Evolutionary conservation across 1,140 invertebrate species (phyloP).

Genomic region (Adoxophyes honmai): DNA sequence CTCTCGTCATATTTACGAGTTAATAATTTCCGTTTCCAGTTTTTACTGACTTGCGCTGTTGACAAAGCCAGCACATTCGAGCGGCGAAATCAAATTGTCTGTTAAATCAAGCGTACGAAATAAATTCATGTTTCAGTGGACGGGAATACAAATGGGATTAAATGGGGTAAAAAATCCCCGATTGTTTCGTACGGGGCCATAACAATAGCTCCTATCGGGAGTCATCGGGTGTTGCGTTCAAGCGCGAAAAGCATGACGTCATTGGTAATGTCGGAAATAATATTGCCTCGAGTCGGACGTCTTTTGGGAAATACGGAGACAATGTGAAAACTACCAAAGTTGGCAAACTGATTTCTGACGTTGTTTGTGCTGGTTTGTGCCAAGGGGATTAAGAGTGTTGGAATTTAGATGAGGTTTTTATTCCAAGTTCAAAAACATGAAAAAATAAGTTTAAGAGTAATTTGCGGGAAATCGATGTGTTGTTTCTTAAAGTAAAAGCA

Average conservation of each 20-base stretch:
- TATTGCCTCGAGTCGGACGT: slow-evolving; percentile 40
- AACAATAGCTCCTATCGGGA: slow-evolving; percentile 42
- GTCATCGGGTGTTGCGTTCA: slow-evolving; percentile 48
- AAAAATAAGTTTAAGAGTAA: too few species aligned
- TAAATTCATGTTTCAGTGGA: slow-evolving; percentile 25
- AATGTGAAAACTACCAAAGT: too few species aligned
- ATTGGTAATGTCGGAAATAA: slow-evolving; percentile 34
- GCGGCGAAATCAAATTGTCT: slow-evolving; percentile 12
- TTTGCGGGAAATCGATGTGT: too few species aligned
- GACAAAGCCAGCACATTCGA: slow-evolving; percentile 13
- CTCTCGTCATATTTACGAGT: too few species aligned
- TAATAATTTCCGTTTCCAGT: neutral
- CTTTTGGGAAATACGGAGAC: too few species aligned
- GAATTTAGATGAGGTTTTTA: too few species aligned
- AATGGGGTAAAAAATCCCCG: slow-evolving; percentile 28
- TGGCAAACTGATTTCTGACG: too few species aligned
- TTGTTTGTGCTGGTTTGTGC: slow-evolving; percentile 15
- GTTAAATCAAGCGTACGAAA: slow-evolving; percentile 20
- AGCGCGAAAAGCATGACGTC: slow-evolving; percentile 65
- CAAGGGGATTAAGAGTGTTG: slow-evolving; percentile 19
- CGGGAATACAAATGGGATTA: slow-evolving; percentile 27
- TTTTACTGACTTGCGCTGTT: neutral
- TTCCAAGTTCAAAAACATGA: too few species aligned
- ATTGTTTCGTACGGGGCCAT: slow-evolving; percentile 26
- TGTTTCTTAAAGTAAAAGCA: too few species aligned